Evolutionary conservation across 1,140 invertebrate species (phyloP).

Genomic region (Steinernema khuongi): DNA sequence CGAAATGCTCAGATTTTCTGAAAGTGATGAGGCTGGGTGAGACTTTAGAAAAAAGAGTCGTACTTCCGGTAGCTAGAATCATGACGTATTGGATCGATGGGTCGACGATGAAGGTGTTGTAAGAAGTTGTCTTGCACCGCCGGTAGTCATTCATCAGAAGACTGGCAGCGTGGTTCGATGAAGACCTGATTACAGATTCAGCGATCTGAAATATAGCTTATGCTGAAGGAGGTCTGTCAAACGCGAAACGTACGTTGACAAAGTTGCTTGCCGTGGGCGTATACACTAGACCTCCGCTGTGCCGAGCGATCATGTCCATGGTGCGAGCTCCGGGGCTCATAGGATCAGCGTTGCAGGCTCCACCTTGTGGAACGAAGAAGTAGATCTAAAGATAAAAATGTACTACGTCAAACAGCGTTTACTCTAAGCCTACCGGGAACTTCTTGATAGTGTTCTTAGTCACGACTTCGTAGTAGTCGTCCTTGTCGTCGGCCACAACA

Average conservation of each 20-base stretch:
- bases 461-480: constrained; percentile 27
- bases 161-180: constrained; percentile 24
- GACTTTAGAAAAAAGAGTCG: too few species aligned
- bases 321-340: constrained; percentile 30
- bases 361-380: constrained; percentile 24
- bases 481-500: constrained; percentile 28
- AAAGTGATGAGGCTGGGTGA: too few species aligned
- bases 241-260: not conserved
- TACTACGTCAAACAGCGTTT: not conserved
- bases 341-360: constrained; percentile 26
- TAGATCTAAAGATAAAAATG: constrained; percentile 31
- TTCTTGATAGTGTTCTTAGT: constrained; percentile 33
- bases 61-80: constrained; percentile 38
- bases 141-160: constrained; percentile 25
- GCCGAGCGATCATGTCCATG: constrained; percentile 26
- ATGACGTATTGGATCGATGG: constrained; percentile 26
- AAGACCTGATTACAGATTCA: constrained; percentile 24
- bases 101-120: constrained; percentile 35
- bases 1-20: constrained; percentile 27
- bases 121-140: constrained; percentile 15
- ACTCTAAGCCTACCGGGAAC: constrained; percentile 28
- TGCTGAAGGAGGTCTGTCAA: not conserved
- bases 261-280: not conserved
- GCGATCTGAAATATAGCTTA: constrained; percentile 20
- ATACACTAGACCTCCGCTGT: constrained; percentile 27